Base-by-base conservation (phyloP, 2,888 invertebrate genomes). In the Lycia hirtaria region DNA sequence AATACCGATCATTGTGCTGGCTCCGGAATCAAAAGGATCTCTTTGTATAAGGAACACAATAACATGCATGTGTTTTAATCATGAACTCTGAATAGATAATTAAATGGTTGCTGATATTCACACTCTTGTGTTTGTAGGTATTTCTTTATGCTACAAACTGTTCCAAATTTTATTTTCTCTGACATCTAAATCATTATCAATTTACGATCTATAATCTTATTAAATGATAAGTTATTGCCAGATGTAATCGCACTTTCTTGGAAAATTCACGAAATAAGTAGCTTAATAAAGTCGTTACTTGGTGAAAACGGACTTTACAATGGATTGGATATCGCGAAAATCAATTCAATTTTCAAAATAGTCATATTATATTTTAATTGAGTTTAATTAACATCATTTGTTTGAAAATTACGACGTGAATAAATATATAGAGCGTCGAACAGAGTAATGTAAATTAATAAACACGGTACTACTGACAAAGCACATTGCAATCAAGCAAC, bases 21-120 rank as follows among this genome's bases (percentile, higher is more conserved):
- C 81, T 79, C 75, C 73, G 78, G 76, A 79, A 80, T 83, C 76
- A 78, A 77, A 80, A 83, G 83, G 81, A 85, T 82, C 80, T 78
- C 84, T 82, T 86, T 87, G 87, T 86, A 78, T 70, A 74, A 72
- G 77, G 77, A 78, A 81, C 83, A 88, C 87, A 87, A 88, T 85
- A 85, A 85, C 77, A 75, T 70, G 69, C 71, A 70, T 74, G 72
- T 80, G 76, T 78, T 74, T 75, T 71, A 66, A 73, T 68, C 67
- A 56, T 63, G 59, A 59, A 64, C 65, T 62, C 56, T 58, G 57
- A 48, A 49, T 56, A 47, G 47, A 47, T 47, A 47, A 35, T 26
- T 17, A 47, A 61, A 69, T 68, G 68, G 71, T 24, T 19, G 3
- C 74, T 72, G 69, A 45, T 44, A 44, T 44, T 44, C 3, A 20